Percentiles rank a stretch among this genome's conserved stretches.
Conservation (phyloP, 2,888 invertebrate species). For the Tenthredo mesomela region DNA sequence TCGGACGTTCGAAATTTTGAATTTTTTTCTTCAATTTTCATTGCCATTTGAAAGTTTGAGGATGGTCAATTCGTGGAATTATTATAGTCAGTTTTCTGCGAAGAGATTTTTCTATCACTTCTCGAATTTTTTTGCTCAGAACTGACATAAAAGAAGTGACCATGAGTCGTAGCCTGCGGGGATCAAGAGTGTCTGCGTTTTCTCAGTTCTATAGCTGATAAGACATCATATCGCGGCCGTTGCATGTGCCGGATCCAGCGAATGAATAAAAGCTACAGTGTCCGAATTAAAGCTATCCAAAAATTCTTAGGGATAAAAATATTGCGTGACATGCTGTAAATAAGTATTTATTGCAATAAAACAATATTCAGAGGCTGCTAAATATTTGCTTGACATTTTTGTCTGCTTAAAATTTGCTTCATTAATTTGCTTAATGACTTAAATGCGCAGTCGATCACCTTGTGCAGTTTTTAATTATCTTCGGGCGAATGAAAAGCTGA, state of each 20-base stretch:
- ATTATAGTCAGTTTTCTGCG: background rate
- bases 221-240: background rate
- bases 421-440: background rate
- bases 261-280: background rate
- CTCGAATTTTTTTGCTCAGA: background rate
- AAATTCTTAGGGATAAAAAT: no score
- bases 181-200: conserved; percentile 62
- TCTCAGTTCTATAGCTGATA: conserved; percentile 59
- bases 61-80: background rate
- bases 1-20: background rate
- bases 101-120: background rate
- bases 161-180: background rate
- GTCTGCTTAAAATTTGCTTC: background rate
- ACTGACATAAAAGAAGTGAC: background rate
- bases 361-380: background rate
- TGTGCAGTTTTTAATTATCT: background rate
- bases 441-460: background rate
- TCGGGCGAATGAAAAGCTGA: background rate
- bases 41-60: background rate
- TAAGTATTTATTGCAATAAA: background rate
- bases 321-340: background rate
- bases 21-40: background rate
- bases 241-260: background rate
- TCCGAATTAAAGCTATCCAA: background rate
- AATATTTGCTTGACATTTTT: background rate